Conservation (phyloP, 2,797 vertebrate species). For the Enteromius trimaculatus region DNA sequence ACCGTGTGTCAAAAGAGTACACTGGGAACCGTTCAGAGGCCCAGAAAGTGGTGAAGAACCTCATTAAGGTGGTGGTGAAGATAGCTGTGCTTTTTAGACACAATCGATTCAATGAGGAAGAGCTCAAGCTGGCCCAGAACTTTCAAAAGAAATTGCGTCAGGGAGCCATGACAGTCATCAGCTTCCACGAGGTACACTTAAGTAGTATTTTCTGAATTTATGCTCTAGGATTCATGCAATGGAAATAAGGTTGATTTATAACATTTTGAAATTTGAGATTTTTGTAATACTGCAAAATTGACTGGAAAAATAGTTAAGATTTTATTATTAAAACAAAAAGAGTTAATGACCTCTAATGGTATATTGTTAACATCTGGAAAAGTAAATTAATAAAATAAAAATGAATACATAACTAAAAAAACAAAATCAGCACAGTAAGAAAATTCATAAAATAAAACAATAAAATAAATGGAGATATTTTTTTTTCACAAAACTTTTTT, state of each 20-base stretch:
- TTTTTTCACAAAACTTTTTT: too few relatives aligned
- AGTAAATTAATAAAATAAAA: neutral
- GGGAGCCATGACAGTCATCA: conserved; percentile 90
- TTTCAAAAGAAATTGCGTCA: conserved; percentile 87
- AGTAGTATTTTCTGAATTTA: neutral
- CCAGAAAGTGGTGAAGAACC: conserved; percentile 89
- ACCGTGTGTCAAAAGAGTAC: conserved; percentile 87
- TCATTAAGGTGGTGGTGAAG: conserved; percentile 90
- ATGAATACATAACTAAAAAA: neutral
- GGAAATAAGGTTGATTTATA: neutral
- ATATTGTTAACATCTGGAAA: neutral
- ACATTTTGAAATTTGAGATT: neutral
- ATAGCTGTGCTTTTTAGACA: conserved; percentile 86
- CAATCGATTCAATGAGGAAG: conserved; percentile 80
- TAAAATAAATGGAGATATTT: too few relatives aligned
- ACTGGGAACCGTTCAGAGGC: conserved; percentile 81
- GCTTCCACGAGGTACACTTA: conserved; percentile 83
- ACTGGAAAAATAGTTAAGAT: neutral
- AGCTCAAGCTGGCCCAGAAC: conserved; percentile 81
- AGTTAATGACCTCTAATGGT: neutral
- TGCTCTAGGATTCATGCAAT: neutral
- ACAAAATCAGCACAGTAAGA: neutral
- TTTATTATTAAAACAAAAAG: neutral
- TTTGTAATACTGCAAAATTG: neutral
- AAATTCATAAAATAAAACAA: neutral